These are phyloP conservation scores for Mycalesis mineus DNA, from an alignment of 2,888 invertebrate species.

Conservation along the genomic window DNA sequence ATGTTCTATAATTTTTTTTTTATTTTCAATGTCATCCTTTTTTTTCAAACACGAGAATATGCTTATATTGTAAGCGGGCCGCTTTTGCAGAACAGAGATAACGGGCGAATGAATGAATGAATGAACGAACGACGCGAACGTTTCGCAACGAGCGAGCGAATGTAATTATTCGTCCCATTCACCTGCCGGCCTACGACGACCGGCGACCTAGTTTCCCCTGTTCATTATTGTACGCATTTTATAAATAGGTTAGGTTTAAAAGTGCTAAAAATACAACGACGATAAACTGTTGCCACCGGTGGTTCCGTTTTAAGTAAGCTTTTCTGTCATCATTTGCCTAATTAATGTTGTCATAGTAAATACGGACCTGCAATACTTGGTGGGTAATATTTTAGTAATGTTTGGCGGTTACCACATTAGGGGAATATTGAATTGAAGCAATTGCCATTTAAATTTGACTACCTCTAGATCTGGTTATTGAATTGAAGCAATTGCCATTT, in stretches of 20 bases:
- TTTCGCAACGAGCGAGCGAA: conserved; percentile 27
- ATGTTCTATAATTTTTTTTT: too few relatives aligned
- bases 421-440: too few relatives aligned
- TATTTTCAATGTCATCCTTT: too few relatives aligned
- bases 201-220: conserved; percentile 26
- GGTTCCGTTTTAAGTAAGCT: not conserved
- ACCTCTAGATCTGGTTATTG: too few relatives aligned
- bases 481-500: too few relatives aligned
- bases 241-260: conserved; percentile 21
- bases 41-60: too few relatives aligned
- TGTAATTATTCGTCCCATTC: conserved; percentile 31
- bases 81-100: conserved; percentile 23
- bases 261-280: conserved; percentile 4
- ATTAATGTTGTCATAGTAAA: not conserved
- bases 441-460: too few relatives aligned
- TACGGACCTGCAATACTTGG: too few relatives aligned
- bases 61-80: not conserved
- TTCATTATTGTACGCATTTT: conserved; percentile 25
- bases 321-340: not conserved
- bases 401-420: too few relatives aligned
- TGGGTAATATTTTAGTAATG: too few relatives aligned
- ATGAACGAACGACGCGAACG: conserved; percentile 16
- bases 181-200: conserved; percentile 26
- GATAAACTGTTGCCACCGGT: not conserved
- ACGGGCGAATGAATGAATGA: conserved; percentile 28